Evolutionary conservation across 1,140 invertebrate species (phyloP).

Genomic region (Aplysia californica): DNA sequence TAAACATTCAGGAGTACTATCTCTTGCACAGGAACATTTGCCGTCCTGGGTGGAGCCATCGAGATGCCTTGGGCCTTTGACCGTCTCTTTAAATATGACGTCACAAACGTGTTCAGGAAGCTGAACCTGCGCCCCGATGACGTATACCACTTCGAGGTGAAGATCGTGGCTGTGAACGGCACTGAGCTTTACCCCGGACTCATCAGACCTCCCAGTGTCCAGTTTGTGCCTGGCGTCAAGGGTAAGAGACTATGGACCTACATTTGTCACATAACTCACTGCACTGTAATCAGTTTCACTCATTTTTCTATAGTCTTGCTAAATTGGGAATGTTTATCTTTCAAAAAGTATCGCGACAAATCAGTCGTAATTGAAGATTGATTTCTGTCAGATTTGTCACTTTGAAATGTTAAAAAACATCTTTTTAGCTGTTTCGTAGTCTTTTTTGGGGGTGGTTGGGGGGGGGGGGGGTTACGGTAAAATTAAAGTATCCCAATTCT

Average conservation of each 20-base stretch:
- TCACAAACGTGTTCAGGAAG: conserved; percentile 27
- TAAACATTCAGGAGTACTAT: neutral
- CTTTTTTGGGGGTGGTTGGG: too few relatives aligned
- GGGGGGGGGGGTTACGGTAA: too few relatives aligned
- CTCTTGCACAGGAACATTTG: conserved; percentile 24
- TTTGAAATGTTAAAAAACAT: too few relatives aligned
- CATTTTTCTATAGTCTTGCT: too few relatives aligned
- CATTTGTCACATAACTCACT: neutral
- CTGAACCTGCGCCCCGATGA: conserved; percentile 26
- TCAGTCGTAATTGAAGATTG: too few relatives aligned
- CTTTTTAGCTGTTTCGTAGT: too few relatives aligned
- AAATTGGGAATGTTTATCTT: too few relatives aligned
- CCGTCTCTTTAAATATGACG: conserved; percentile 38
- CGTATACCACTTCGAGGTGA: conserved; percentile 19
- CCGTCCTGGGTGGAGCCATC: conserved; percentile 31
- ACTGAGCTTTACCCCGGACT: conserved; percentile 5
- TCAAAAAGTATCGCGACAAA: too few relatives aligned
- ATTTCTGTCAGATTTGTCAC: too few relatives aligned
- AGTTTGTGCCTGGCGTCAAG: conserved; percentile 24
- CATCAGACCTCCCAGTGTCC: conserved; percentile 21
- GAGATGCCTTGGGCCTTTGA: conserved; percentile 42
- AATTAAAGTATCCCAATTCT: too few relatives aligned
- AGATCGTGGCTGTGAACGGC: conserved; percentile 28
- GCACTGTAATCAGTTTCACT: too few relatives aligned
- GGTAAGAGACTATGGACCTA: neutral